A percentile compares a stretch with the other conserved stretches of the same genome.
Evolutionary conservation across 1,140 invertebrate species (phyloP).

Genomic region (Tachypleus tridentatus): DNA sequence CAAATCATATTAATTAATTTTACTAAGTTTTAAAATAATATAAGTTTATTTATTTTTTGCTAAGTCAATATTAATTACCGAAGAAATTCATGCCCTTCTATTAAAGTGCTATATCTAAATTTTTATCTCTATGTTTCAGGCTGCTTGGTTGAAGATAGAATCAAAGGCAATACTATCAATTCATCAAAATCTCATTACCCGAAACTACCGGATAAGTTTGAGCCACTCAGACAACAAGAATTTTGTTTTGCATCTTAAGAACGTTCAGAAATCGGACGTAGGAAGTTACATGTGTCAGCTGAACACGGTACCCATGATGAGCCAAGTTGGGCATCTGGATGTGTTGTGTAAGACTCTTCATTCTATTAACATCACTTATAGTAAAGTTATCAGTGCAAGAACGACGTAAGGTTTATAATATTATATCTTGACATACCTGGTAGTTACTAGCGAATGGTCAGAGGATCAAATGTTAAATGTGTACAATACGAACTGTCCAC

Average conservation of each 20-base stretch:
- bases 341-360: constrained; percentile 67
- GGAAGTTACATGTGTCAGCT: constrained; percentile 93
- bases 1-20: too few species aligned
- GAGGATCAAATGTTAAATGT: constrained; percentile 13
- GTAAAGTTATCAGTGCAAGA: constrained; percentile 3
- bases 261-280: constrained; percentile 78
- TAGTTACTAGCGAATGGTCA: background rate
- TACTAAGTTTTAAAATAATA: too few species aligned
- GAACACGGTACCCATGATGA: constrained; percentile 64
- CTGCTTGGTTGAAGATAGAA: constrained; percentile 19
- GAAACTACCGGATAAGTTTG: constrained; percentile 7
- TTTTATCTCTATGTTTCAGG: constrained; percentile 9
- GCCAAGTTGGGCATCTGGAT: constrained; percentile 80
- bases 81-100: too few species aligned
- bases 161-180: constrained; percentile 17
- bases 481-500: constrained; percentile 10
- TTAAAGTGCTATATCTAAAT: too few species aligned
- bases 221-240: constrained; percentile 15
- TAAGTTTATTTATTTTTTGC: too few species aligned
- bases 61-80: too few species aligned
- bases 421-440: background rate
- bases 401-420: background rate
- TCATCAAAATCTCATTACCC: constrained; percentile 11
- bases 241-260: constrained; percentile 67
- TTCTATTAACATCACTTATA: constrained; percentile 20